Evolutionary conservation across 1,140 invertebrate genomes (phyloP).

Genomic region (Halyomorpha halys): DNA sequence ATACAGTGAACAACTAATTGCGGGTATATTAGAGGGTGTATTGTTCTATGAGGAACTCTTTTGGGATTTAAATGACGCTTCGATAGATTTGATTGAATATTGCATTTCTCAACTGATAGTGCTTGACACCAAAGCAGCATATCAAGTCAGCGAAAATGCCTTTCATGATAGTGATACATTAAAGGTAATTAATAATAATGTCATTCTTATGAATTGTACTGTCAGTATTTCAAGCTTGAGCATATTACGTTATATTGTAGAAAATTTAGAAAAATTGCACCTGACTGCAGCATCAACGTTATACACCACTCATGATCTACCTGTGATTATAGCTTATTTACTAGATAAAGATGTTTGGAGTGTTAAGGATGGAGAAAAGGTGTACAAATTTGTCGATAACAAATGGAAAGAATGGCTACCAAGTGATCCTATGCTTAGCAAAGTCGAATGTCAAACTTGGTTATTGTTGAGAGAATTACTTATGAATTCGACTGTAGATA

Average conservation of each 20-base stretch:
- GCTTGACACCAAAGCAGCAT: background rate
- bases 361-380: constrained; percentile 42
- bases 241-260: constrained; percentile 50
- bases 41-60: constrained; percentile 60
- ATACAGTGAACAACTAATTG: constrained; percentile 56
- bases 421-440: constrained; percentile 13
- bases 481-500: constrained; percentile 54
- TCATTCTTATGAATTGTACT: constrained; percentile 53
- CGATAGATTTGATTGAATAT: constrained; percentile 67
- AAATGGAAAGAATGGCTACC: constrained; percentile 17
- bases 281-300: constrained; percentile 50
- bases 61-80: constrained; percentile 53
- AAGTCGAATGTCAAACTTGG: constrained; percentile 25
- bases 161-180: constrained; percentile 39
- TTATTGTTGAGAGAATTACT: constrained; percentile 37
- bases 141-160: background rate
- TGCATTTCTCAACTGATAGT: background rate
- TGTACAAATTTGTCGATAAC: constrained; percentile 41
- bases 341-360: constrained; percentile 58
- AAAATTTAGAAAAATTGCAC: constrained; percentile 46
- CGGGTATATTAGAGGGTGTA: constrained; percentile 61
- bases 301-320: constrained; percentile 56
- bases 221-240: constrained; percentile 59
- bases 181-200: constrained; percentile 52
- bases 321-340: constrained; percentile 57